These are phyloP conservation scores for Gryon sp. DNA, from an alignment of 1,140 invertebrate genomes.

Conservation along the genomic window DNA sequence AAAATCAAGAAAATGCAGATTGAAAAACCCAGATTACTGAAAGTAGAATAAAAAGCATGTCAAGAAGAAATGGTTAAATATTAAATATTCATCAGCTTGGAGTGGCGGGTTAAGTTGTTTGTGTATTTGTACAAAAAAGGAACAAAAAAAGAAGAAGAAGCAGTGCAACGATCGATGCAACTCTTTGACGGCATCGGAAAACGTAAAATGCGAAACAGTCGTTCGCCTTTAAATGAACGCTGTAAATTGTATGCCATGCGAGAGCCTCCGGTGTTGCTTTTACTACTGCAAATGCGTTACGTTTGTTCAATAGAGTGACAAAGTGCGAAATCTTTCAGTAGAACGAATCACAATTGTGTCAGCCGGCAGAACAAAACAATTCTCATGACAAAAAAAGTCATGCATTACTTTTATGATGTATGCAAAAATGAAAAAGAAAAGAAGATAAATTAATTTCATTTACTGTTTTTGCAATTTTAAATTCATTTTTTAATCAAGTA, in stretches of 20 bases:
- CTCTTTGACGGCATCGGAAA: slow-evolving; percentile 13
- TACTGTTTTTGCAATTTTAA: too few species aligned
- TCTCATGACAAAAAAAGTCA: too few species aligned
- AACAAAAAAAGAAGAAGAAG: too few species aligned
- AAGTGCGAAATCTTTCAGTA: slow-evolving; percentile 17
- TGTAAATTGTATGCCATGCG: slow-evolving; percentile 3
- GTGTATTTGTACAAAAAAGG: background rate
- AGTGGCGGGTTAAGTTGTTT: slow-evolving; percentile 2
- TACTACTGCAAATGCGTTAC: slow-evolving; percentile 18
- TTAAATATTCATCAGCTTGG: slow-evolving; percentile 11
- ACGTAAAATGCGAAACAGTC: slow-evolving; percentile 15
- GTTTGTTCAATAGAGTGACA: slow-evolving; percentile 6
- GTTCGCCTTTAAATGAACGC: slow-evolving; percentile 15
- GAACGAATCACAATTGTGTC: slow-evolving; percentile 20
- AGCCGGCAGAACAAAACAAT: slow-evolving; percentile 17
- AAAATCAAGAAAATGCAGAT: too few species aligned
- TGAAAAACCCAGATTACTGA: too few species aligned
- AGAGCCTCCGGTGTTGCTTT: slow-evolving; percentile 7
- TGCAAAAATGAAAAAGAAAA: too few species aligned
- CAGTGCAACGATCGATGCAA: slow-evolving; percentile 17
- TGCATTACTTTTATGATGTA: too few species aligned
- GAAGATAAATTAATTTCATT: too few species aligned
- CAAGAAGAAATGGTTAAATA: background rate
- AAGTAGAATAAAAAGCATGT: too few species aligned
- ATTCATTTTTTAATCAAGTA: too few species aligned